Conservation (phyloP, 37 sponge, comb jelly and placozoan species). For the Beroe forskalii region DNA sequence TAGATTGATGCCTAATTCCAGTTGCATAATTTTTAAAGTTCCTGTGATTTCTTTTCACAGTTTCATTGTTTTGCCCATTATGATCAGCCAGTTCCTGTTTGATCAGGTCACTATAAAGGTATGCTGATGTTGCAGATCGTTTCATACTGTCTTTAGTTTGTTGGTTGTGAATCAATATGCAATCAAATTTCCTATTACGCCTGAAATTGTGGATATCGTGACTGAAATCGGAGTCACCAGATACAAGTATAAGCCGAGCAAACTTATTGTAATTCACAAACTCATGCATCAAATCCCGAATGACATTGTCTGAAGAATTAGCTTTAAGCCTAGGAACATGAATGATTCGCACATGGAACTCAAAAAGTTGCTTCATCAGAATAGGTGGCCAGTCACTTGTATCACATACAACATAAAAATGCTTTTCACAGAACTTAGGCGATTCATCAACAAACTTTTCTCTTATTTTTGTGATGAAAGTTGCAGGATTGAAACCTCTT, state of each 20-base stretch:
- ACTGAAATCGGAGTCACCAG: slow-evolving; percentile 62
- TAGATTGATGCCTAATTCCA: not conserved
- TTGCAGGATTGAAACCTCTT: slow-evolving; percentile 45
- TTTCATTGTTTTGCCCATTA: not conserved
- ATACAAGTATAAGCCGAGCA: not conserved
- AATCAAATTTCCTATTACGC: not conserved
- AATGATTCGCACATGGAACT: slow-evolving; percentile 1
- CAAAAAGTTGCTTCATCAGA: slow-evolving; percentile 21
- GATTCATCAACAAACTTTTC: slow-evolving; percentile 42
- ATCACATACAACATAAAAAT: slow-evolving; percentile 15
- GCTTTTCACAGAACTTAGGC: slow-evolving; percentile 24
- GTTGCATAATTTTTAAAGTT: not conserved
- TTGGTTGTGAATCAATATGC: slow-evolving; percentile 22
- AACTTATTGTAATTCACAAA: slow-evolving; percentile 40
- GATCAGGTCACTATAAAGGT: slow-evolving; percentile 30
- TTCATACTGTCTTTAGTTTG: slow-evolving; percentile 14
- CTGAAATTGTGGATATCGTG: slow-evolving; percentile 33
- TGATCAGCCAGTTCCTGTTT: not conserved
- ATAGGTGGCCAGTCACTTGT: not conserved
- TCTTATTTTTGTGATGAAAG: slow-evolving; percentile 18
- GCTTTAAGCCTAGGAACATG: slow-evolving; percentile 53
- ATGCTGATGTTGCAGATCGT: slow-evolving; percentile 8
- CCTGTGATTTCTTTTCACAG: not conserved
- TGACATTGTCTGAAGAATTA: slow-evolving; percentile 23
- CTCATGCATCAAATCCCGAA: slow-evolving; percentile 27